Evolutionary conservation across 2,113 vertebrate genomes (phyloP).

Genomic region (Ailuropoda melanoleuca): DNA sequence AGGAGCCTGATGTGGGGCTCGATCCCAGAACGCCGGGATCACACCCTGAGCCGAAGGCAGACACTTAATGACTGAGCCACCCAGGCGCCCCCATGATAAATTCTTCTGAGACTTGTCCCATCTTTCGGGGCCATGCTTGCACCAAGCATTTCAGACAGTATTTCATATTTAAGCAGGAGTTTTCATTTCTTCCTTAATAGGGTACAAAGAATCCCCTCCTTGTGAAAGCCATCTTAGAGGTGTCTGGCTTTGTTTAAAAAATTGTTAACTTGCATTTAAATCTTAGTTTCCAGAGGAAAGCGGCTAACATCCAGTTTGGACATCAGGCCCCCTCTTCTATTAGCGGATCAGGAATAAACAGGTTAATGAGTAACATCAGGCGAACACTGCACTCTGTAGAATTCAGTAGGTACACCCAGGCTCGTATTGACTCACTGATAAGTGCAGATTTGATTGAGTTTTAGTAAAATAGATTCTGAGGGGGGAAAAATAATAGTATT

Average conservation of each 20-base stretch:
- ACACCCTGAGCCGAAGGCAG: too few relatives aligned
- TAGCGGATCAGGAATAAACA: not conserved
- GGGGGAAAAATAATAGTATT: not conserved
- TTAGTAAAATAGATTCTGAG: not conserved
- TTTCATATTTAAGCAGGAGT: not conserved
- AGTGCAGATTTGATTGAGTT: not conserved
- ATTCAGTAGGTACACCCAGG: not conserved
- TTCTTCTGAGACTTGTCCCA: not conserved
- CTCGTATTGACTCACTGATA: not conserved
- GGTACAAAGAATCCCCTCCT: not conserved
- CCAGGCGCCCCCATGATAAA: not conserved
- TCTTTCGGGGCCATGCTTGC: not conserved
- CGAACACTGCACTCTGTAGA: not conserved
- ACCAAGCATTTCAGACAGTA: not conserved
- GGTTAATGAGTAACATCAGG: not conserved
- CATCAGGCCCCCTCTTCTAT: not conserved
- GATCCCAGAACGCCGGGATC: too few relatives aligned
- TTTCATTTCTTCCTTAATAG: not conserved
- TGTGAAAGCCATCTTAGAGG: not conserved
- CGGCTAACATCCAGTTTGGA: not conserved
- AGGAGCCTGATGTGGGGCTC: too few relatives aligned
- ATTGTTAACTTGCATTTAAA: not conserved
- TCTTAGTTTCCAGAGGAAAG: not conserved
- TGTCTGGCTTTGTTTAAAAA: not conserved
- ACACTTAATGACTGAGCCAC: too few relatives aligned